Base-by-base conservation (phyloP, 2,888 invertebrate species). In the Drosophila pseudotalamancana region DNA sequence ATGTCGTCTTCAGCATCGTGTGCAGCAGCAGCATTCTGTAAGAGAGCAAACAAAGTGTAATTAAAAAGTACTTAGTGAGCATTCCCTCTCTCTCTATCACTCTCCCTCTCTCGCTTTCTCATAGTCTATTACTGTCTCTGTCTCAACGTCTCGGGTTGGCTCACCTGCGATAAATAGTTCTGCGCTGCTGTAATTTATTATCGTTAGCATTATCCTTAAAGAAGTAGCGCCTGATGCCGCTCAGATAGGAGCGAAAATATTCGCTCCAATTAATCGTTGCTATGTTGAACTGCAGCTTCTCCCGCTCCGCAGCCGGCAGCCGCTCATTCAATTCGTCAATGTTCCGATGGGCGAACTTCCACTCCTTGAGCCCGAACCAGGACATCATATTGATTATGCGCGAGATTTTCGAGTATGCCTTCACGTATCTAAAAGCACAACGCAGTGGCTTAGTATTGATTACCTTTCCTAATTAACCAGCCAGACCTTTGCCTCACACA, bases 191-290 rank as follows among this genome's bases (percentile, higher is more conserved):
- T 81, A 90, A 86, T 88, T 90, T 87, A 60, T 79, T 79, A 77
- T 89, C 85, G 71, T 79, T 83, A 78, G 95, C 95, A 46, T 77
- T 89, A 82, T 96, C 96, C 88, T 95, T 95, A 72, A 95, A 92
- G 76, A 95, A 91, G 90, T 94, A 95, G 63, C 92, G 91, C 75
- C 95, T 93, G 54, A 95, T 93, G 34, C 96, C 96, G 78, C 93
- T 92, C 42, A 95, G 92, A 89, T 95, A 95, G 55, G 92, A 93
- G 67, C 92, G 92, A 83, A 95, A 93, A 89, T 95, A 96, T 46
- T 92, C 89, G 40, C 92, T 90, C 96, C 96, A 96, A 87, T 95
- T 92, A 63, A 96, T 93, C 49, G 93, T 92, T 27, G 91, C 91
- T 62, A 95, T 93, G 87, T 94, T 94, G 86, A 95, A 95, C 82